These are phyloP conservation scores for Zaprionus kolodkinae DNA, from an alignment of 1,140 invertebrate species.

Conservation along the genomic window DNA sequence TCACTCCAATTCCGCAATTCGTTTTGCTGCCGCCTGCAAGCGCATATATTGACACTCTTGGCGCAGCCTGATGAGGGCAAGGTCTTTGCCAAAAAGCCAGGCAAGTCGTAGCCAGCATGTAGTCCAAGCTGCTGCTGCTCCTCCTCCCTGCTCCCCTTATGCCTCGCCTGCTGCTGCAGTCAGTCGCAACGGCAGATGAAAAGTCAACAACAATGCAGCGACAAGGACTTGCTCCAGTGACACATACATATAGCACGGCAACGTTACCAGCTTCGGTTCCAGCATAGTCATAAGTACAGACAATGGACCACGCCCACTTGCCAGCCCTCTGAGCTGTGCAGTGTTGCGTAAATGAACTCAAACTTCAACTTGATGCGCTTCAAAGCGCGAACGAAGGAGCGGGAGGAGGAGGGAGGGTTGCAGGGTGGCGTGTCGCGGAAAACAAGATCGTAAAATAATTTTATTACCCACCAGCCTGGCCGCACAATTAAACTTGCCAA, in stretches of 20 bases:
- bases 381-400: conserved; percentile 12
- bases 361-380: conserved; percentile 64
- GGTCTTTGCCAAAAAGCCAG: conserved; percentile 48
- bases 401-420: background rate
- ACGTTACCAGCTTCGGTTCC: conserved; percentile 12
- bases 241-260: conserved; percentile 7
- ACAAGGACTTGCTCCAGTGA: conserved; percentile 40
- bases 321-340: conserved; percentile 32
- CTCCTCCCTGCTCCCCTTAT: background rate
- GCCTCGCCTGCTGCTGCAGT: conserved; percentile 27
- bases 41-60: conserved; percentile 43
- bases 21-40: conserved; percentile 22
- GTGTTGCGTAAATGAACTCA: conserved; percentile 67
- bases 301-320: conserved; percentile 35
- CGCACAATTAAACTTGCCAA: conserved; percentile 73
- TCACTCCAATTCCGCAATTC: conserved; percentile 32
- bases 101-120: conserved; percentile 9
- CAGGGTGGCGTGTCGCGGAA: conserved; percentile 31
- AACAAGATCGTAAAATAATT: conserved; percentile 79
- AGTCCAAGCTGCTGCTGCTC: conserved; percentile 1
- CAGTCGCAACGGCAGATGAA: conserved; percentile 50
- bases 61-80: conserved; percentile 48
- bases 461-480: conserved; percentile 76
- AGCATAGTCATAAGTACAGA: conserved; percentile 39
- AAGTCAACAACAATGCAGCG: conserved; percentile 60